A percentile compares a stretch with the other conserved stretches of the same genome.
Conservation (phyloP, 2,797 vertebrate genomes). For the Propithecus deckenii region DNA sequence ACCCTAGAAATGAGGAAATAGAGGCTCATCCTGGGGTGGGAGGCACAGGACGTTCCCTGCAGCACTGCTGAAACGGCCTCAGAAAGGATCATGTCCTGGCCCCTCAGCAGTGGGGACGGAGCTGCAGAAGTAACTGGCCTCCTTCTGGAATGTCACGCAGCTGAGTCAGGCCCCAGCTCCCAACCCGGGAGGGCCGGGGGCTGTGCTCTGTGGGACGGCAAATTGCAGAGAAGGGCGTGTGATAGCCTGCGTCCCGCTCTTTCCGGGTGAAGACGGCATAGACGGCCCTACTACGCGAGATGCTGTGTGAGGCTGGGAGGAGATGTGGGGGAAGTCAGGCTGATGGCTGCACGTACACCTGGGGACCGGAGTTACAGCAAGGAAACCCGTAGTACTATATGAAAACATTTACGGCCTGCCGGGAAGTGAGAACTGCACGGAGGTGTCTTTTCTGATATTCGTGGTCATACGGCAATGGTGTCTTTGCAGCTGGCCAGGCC, state of each 20-base stretch:
- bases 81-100: rapidly evolving
- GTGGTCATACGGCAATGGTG: rapidly evolving
- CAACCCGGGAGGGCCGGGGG: not conserved
- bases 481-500: not conserved
- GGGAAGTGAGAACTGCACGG: rapidly evolving
- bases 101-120: rapidly evolving
- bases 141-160: not conserved
- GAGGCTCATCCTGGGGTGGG: rapidly evolving
- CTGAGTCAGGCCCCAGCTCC: no score
- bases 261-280: not conserved
- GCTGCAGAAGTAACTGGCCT: rapidly evolving
- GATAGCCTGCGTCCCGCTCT: not conserved
- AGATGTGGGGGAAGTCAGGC: not conserved
- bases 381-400: rapidly evolving
- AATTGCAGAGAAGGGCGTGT: rapidly evolving
- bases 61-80: not conserved
- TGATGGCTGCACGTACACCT: rapidly evolving
- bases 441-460: not conserved
- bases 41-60: rapidly evolving
- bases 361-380: not conserved
- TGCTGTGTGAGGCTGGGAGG: rapidly evolving
- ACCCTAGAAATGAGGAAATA: not conserved
- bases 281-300: not conserved
- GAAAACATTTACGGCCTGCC: rapidly evolving
- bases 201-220: rapidly evolving